Evolutionary conservation across 2,888 invertebrate species (phyloP), one percentile per base, ranked within the genome.

Genomic region (Nephrocerus scutellatus): DNA sequence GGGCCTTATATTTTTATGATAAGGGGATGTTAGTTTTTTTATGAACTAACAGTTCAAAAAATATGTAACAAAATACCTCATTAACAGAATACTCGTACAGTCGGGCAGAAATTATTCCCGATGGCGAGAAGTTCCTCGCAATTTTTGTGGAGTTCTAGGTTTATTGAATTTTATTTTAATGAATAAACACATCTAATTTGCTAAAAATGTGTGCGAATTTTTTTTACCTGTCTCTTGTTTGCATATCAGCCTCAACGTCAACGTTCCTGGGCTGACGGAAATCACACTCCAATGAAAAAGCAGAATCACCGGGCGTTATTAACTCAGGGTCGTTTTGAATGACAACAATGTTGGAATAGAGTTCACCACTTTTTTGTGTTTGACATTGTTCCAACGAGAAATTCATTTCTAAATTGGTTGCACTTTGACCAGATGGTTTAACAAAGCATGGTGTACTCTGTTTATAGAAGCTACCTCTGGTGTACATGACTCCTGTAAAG

Each of bases 311-410:
- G 1, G 78, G 77, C 48, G 77, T 77, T 43, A 79, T 74, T 12
- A 79, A 57, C 50, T 77, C 77, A 31, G 78, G 77, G 60, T 80
- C 80, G 50, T 80, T 76, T 57, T 80, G 80, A 32, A 80, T 68
- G 4, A 80, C 74, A 16, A 80, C 70, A 29, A 77, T 72, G 50
- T 79, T 79, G 1, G 73, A 73, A 55, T 74, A 79, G 5, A 74
- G 67, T 25, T 75, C 73, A 10, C 72, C 73, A 39, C 74, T 69
- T 47, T 73, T 69, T 43, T 69, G 59, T 1, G 77, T 76, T 48
- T 74, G 70, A 44, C 78, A 79, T 48, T 74, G 67, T 49, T 75
- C 68, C 39, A 77, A 63, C 21, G 72, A 70, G 50, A 79, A 73
- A 48, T 70, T 70, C 64, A 79, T 70, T 40, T 70, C 70, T 46